Base-by-base conservation (phyloP, 2,888 invertebrate species). In the Coleophora deauratella region DNA sequence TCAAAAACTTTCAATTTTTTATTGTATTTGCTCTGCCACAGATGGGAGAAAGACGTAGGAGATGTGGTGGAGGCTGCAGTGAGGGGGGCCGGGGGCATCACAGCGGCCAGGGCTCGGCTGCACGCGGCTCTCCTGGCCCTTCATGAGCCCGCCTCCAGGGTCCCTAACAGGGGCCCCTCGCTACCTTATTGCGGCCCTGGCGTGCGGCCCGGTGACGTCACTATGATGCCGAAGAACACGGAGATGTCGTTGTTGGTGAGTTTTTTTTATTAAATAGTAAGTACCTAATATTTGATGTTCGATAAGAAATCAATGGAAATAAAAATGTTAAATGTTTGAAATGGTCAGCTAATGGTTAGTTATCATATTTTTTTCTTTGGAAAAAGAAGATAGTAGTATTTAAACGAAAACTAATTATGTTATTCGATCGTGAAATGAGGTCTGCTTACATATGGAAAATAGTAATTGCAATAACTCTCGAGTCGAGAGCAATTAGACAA, bases 131-230 rank as follows among this genome's bases (percentile, higher is more conserved):
- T 85, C 6, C 57, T 81, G 9, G 80, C 84, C 0, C 56, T 84
- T 2, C 81, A 76, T 53, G 74, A 73, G 43, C 62, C 72, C 0
- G 43, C 55, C 1, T 63, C 61, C 6, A 59, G 63, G 27, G 57
- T 69, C 34, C 76, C 81, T 31, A 85, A 85, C 56, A 65, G 84
- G 1, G 88, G 87, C 12, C 88, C 88, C 12, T 84, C 88, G 47
- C 77, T 88, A 40, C 88, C 88, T 45, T 89, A 89, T 67, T 88
- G 88, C 58, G 89, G 89, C 27, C 87, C 88, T 33, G 88, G 86
- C 14, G 87, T 86, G 15, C 55, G 81, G 7, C 81, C 81, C 0
- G 87, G 86, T 0, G 87, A 86, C 52, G 85, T 86, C 50, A 82
- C 81, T 8, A 84, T 86, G 82, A 82, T 82, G 75, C 69, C 86